These are phyloP conservation scores for Alosa alosa DNA, from an alignment of 2,113 vertebrate genomes.

Conservation along the genomic window DNA sequence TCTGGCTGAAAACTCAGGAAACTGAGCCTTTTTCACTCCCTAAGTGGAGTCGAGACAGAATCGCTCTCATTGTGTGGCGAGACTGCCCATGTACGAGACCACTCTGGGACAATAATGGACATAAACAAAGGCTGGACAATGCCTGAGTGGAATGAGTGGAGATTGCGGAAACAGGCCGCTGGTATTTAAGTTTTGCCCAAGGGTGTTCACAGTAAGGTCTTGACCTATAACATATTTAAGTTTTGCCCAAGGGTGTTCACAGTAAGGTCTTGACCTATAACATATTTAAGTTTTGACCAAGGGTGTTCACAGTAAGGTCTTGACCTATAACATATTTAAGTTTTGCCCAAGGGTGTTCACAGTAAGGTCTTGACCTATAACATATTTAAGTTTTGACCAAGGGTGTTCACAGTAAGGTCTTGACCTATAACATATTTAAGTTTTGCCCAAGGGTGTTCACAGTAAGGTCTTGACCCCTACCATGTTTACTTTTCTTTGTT, in stretches of 20 bases:
- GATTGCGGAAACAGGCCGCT: neutral
- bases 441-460: neutral
- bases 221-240: neutral
- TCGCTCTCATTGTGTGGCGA: constrained; percentile 2
- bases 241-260: neutral
- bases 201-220: neutral
- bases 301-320: neutral
- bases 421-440: neutral
- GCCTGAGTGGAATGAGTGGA: neutral
- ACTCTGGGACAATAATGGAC: constrained; percentile 7
- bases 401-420: neutral
- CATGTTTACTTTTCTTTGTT: neutral
- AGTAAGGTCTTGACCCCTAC: neutral
- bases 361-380: too few species aligned
- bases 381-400: neutral
- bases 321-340: neutral
- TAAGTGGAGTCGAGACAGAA: neutral
- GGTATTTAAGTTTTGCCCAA: neutral
- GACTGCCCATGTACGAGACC: neutral
- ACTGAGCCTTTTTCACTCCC: neutral
- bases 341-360: neutral
- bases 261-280: neutral
- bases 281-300: neutral
- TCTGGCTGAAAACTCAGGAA: constrained; percentile 14
- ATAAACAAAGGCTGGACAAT: constrained; percentile 17